phyloP scores from a whole-genome alignment of 1,140 invertebrate species.

The Hesperophylax magnus region DNA sequence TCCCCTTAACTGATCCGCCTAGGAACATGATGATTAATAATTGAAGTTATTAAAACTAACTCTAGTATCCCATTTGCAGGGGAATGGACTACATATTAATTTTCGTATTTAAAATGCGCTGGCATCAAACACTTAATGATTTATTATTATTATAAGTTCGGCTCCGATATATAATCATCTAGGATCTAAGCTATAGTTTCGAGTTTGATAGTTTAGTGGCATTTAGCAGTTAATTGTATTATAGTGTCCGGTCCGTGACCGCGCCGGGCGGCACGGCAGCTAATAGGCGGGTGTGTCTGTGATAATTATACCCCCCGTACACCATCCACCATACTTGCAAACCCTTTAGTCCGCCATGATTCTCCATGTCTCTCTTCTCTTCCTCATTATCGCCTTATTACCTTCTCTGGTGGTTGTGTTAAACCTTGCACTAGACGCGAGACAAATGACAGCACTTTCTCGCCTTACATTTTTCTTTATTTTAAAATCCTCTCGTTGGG shows the following conservation, averaged over 20 bases:
- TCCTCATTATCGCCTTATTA: not conserved
- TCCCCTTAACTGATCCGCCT: not conserved
- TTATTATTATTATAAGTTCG: too few species aligned
- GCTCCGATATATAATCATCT: too few species aligned
- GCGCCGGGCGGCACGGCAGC: not conserved
- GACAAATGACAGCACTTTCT: conserved; percentile 5
- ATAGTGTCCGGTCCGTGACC: conserved; percentile 4
- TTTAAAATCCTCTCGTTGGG: not conserved
- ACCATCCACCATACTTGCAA: not conserved
- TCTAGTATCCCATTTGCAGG: too few species aligned
- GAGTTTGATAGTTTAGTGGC: conserved; percentile 13
- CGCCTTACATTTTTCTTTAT: not conserved
- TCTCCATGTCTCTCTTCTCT: not conserved
- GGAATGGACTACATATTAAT: too few species aligned
- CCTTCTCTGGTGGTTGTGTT: not conserved
- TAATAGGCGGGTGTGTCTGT: conserved; percentile 40
- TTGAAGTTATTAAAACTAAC: too few species aligned
- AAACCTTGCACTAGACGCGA: not conserved
- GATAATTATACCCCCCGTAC: conserved; percentile 31
- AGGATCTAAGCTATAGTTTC: not conserved
- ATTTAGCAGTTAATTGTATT: conserved; percentile 13
- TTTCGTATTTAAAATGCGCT: too few species aligned
- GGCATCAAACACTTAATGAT: too few species aligned
- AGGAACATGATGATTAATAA: too few species aligned
- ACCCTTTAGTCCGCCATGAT: not conserved